A percentile compares a stretch with the other conserved stretches of the same genome.
phyloP scores from a whole-genome alignment of 2,797 vertebrate genomes.

The Peromyscus eremicus region DNA sequence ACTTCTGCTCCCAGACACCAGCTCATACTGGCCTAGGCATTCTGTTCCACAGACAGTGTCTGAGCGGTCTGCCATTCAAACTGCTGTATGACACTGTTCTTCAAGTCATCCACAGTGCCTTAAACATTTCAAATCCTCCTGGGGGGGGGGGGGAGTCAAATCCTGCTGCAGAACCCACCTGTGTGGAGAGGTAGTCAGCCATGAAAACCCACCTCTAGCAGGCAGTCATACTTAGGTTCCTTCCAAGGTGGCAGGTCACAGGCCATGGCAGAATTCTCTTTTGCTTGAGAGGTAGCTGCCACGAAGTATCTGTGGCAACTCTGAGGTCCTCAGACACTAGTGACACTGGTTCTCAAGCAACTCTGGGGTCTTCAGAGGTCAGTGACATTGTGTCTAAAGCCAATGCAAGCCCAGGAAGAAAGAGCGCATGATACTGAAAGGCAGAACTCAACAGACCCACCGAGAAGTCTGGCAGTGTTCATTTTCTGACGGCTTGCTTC shows the following conservation, averaged over 20 bases:
- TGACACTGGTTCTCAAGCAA: background rate
- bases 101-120: background rate
- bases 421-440: accelerated
- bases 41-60: too few relatives aligned
- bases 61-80: background rate
- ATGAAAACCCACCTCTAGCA: background rate
- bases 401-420: too few relatives aligned
- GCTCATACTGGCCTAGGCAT: background rate
- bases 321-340: background rate
- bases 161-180: background rate
- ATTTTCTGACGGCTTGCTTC: background rate
- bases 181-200: background rate
- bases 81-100: background rate
- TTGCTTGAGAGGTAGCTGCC: background rate
- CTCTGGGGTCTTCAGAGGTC: background rate
- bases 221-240: too few relatives aligned
- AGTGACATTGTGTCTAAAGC: background rate
- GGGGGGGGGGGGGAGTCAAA: background rate
- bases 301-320: background rate
- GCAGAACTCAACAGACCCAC: background rate
- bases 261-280: background rate
- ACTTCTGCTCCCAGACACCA: background rate
- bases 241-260: background rate
- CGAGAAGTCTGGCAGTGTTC: background rate
- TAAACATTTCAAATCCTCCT: background rate